phyloP scores from a whole-genome alignment of 2,113 vertebrate species.

The Datnioides undecimradiatus region DNA sequence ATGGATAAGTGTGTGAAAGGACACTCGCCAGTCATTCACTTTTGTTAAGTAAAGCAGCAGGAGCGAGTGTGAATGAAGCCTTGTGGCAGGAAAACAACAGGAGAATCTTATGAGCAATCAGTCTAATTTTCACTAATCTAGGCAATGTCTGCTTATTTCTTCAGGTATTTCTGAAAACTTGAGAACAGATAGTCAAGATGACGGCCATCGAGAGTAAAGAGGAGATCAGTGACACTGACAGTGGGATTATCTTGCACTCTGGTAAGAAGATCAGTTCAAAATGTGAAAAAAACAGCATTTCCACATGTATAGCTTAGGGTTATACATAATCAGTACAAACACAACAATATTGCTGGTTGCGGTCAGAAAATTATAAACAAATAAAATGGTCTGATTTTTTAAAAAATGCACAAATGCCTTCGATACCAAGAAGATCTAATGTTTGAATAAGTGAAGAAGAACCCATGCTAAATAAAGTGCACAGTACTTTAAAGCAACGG shows the following conservation, averaged over 20 bases:
- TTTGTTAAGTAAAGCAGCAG: conserved; percentile 72
- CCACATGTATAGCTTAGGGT: not conserved
- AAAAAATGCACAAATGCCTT: not conserved
- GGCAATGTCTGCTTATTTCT: conserved; percentile 21
- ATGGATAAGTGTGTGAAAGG: conserved; percentile 75
- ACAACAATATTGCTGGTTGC: not conserved
- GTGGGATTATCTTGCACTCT: conserved; percentile 91
- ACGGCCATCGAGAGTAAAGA: conserved; percentile 87
- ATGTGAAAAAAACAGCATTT: not conserved
- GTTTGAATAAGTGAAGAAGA: too few species aligned
- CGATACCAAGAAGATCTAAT: not conserved
- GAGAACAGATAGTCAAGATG: conserved; percentile 51
- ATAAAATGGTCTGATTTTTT: not conserved
- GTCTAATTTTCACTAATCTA: conserved; percentile 17
- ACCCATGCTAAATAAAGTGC: too few species aligned
- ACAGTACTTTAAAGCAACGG: too few species aligned
- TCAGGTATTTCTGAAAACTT: conserved; percentile 56
- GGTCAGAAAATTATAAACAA: not conserved
- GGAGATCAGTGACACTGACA: conserved; percentile 91
- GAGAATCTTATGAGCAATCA: not conserved
- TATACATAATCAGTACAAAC: not conserved
- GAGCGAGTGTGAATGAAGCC: conserved; percentile 49
- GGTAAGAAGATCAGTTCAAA: conserved; percentile 78
- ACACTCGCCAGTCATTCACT: conserved; percentile 71
- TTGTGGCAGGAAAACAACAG: conserved; percentile 33